A percentile compares a stretch with the other conserved stretches of the same genome.
Conservation (phyloP, 2,888 invertebrate genomes). For the Cyclophora punctaria region DNA sequence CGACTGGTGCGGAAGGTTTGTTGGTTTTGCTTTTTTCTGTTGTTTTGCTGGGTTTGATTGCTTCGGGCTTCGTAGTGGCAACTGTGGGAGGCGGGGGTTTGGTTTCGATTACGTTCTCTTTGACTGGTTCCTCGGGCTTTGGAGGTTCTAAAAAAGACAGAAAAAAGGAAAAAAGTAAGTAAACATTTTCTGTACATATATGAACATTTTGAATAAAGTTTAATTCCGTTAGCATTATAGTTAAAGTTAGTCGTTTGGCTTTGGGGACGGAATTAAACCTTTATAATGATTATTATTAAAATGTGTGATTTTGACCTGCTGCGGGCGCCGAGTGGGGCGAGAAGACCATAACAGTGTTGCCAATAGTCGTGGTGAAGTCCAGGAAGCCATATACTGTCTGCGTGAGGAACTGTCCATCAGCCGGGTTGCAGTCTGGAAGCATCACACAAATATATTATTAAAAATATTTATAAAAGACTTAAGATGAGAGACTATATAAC, state of each 20-base stretch:
- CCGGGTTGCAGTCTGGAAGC: slow-evolving; percentile 17
- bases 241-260: too few relatives aligned
- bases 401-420: slow-evolving; percentile 75
- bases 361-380: slow-evolving; percentile 95
- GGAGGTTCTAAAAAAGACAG: slow-evolving; percentile 52
- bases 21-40: slow-evolving; percentile 54
- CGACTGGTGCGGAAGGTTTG: slow-evolving; percentile 47
- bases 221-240: too few relatives aligned
- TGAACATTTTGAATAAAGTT: too few relatives aligned
- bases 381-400: slow-evolving; percentile 96
- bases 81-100: slow-evolving; percentile 60
- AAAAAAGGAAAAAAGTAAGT: too few relatives aligned
- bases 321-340: slow-evolving; percentile 89
- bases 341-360: slow-evolving; percentile 95
- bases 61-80: slow-evolving; percentile 54
- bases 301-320: slow-evolving; percentile 69
- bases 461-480: too few relatives aligned
- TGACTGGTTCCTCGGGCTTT: slow-evolving; percentile 55
- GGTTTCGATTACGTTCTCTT: slow-evolving; percentile 67
- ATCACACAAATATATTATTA: too few relatives aligned
- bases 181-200: too few relatives aligned
- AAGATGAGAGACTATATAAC: too few relatives aligned
- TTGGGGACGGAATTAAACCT: background rate
- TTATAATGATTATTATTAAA: background rate
- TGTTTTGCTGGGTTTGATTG: slow-evolving; percentile 65